Percentiles rank a stretch among this genome's conserved stretches.
Evolutionary conservation across 2,113 vertebrate species (phyloP).

Genomic region (Xenopus borealis): DNA sequence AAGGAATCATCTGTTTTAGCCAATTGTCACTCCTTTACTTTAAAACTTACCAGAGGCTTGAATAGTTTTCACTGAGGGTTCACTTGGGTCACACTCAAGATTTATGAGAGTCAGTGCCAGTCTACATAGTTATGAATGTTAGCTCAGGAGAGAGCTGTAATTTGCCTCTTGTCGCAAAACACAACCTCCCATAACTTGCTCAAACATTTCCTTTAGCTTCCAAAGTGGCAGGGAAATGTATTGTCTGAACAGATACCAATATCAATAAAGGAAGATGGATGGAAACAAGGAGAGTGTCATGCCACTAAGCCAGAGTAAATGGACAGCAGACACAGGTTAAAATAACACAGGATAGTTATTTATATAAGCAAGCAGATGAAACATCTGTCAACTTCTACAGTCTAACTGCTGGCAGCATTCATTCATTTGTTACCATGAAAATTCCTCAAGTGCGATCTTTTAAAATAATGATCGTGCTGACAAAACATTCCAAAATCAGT

Average conservation of each 20-base stretch:
- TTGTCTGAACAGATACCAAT: constrained; percentile 75
- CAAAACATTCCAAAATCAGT: not conserved
- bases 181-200: constrained; percentile 57
- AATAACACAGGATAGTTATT: constrained; percentile 90
- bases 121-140: constrained; percentile 65
- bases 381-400: constrained; percentile 21
- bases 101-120: constrained; percentile 70
- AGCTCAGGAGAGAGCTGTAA: constrained; percentile 56
- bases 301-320: constrained; percentile 62
- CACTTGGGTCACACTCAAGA: constrained; percentile 76
- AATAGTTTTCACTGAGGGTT: constrained; percentile 79
- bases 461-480: not conserved
- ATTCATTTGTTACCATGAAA: not conserved
- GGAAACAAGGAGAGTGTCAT: constrained; percentile 76
- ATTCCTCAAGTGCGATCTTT: not conserved
- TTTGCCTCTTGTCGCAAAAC: constrained; percentile 52
- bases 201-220: constrained; percentile 62
- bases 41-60: constrained; percentile 75
- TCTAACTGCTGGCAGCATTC: not conserved
- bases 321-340: constrained; percentile 76
- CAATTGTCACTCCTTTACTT: constrained; percentile 71
- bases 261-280: constrained; percentile 80
- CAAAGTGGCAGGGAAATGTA: constrained; percentile 74
- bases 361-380: constrained; percentile 67
- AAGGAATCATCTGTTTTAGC: constrained; percentile 74